These are phyloP conservation scores for Desoria tigrina DNA, from an alignment of 2,888 invertebrate genomes.

Conservation along the genomic window DNA sequence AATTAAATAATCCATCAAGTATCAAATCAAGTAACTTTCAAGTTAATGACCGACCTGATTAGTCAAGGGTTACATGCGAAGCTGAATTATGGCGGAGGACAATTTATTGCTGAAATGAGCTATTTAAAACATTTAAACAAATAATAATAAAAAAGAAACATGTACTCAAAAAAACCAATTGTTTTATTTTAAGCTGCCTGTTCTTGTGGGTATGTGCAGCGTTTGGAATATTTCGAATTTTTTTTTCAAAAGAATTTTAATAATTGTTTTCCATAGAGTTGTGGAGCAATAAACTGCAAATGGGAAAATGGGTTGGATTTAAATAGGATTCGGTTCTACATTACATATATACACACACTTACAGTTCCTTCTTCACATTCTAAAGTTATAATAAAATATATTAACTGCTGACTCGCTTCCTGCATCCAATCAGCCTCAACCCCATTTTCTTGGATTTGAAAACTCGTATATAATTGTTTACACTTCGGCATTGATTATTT, in stretches of 20 bases:
- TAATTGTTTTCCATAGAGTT: background rate
- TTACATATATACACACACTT: too few relatives aligned
- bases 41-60: conserved; percentile 51
- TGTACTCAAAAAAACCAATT: too few relatives aligned
- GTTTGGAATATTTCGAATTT: conserved; percentile 5
- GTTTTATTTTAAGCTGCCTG: background rate
- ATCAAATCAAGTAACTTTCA: background rate
- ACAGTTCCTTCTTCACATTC: background rate
- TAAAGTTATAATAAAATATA: background rate
- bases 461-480: conserved; percentile 4
- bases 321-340: background rate
- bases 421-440: conserved; percentile 1
- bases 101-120: conserved; percentile 11
- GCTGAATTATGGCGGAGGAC: background rate
- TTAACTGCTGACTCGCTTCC: background rate
- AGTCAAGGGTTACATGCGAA: background rate
- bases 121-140: conserved; percentile 12
- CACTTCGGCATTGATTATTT: background rate
- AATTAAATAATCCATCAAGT: too few relatives aligned
- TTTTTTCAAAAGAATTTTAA: background rate
- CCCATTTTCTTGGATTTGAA: conserved; percentile 5
- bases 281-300: conserved; percentile 18
- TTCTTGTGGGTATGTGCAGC: background rate
- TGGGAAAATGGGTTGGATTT: conserved; percentile 16
- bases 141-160: too few relatives aligned